Evolutionary conservation across 2,888 invertebrate species (phyloP).

Genomic region (Rotaria magnacalcarata): DNA sequence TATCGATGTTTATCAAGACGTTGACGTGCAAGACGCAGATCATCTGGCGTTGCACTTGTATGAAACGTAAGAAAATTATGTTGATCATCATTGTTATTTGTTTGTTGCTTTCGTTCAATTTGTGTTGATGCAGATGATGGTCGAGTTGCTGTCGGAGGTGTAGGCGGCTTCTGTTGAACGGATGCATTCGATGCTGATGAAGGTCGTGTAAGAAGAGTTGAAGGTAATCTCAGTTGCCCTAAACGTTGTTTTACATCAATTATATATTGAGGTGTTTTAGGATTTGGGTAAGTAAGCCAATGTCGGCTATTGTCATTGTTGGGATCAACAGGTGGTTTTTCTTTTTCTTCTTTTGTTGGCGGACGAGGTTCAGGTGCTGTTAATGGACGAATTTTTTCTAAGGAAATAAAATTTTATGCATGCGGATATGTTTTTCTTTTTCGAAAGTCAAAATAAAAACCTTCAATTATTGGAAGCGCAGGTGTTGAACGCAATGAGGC

Average conservation of each 20-base stretch:
- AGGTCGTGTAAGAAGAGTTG: background rate
- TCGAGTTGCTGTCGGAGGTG: background rate
- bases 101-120: background rate
- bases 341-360: background rate
- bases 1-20: conserved; percentile 19
- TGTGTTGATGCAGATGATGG: background rate
- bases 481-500: background rate
- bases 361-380: background rate
- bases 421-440: background rate
- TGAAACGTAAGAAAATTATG: background rate
- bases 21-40: background rate
- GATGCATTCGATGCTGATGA: background rate
- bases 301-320: background rate
- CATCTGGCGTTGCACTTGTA: background rate
- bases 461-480: background rate
- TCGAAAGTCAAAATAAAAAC: background rate
- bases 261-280: conserved; percentile 9
- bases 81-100: background rate
- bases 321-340: background rate
- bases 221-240: background rate
- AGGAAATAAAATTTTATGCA: background rate
- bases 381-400: background rate
- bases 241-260: background rate
- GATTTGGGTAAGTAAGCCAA: conserved; percentile 13
- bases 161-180: background rate